phyloP scores from a whole-genome alignment of 1,140 invertebrate species.

The Potamilus streckersoni region DNA sequence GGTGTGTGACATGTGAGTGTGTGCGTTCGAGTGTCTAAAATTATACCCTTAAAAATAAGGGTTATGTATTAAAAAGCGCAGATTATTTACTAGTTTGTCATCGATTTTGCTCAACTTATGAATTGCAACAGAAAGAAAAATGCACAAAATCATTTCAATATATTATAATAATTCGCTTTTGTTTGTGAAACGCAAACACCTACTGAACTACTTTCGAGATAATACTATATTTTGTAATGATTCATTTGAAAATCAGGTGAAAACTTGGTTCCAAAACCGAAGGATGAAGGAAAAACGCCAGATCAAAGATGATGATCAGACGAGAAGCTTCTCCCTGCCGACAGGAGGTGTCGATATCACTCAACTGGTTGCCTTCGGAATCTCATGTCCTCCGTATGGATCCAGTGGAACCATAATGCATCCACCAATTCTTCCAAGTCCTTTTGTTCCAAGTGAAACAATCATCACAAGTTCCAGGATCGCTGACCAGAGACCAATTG shows the following conservation, averaged over 20 bases:
- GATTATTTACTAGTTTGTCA: too few species aligned
- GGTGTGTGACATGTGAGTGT: too few species aligned
- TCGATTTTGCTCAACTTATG: too few species aligned
- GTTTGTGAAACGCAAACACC: background rate
- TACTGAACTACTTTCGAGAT: background rate
- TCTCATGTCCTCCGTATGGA: slow-evolving; percentile 10
- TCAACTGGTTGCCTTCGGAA: slow-evolving; percentile 40
- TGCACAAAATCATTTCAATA: background rate
- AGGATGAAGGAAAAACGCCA: slow-evolving; percentile 65
- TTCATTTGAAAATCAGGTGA: slow-evolving; percentile 40
- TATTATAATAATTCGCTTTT: background rate
- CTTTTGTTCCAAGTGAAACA: too few species aligned
- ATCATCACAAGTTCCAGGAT: too few species aligned
- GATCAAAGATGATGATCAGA: slow-evolving; percentile 40
- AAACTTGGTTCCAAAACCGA: slow-evolving; percentile 69
- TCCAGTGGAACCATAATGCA: background rate
- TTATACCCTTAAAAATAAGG: too few species aligned
- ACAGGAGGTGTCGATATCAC: slow-evolving; percentile 52
- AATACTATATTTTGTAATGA: background rate
- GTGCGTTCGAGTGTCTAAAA: too few species aligned
- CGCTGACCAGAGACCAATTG: too few species aligned
- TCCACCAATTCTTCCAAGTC: too few species aligned
- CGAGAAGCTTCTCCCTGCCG: slow-evolving; percentile 30
- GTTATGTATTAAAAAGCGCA: too few species aligned
- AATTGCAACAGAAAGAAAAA: background rate